These are phyloP conservation scores for Antechinus stuartii DNA, from an alignment of 2,113 vertebrate species.

Conservation along the genomic window DNA sequence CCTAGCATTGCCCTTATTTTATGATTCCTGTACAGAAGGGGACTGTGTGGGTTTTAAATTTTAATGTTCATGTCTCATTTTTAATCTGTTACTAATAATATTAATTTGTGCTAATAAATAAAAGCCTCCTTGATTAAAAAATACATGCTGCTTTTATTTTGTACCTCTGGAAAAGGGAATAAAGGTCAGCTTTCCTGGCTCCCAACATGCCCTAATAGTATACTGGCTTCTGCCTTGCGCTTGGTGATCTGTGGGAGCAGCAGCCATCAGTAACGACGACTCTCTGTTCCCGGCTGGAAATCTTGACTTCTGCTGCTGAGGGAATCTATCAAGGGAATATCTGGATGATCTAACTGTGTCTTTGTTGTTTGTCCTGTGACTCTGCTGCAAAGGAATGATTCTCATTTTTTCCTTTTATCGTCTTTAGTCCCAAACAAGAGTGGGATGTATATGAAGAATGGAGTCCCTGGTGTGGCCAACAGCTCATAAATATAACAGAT, in stretches of 20 bases:
- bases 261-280: background rate
- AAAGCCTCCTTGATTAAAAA: background rate
- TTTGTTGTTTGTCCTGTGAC: background rate
- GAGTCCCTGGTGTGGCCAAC: background rate
- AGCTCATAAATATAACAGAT: background rate
- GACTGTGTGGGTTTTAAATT: background rate
- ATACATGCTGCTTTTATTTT: background rate
- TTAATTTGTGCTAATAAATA: background rate
- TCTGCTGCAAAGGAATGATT: background rate
- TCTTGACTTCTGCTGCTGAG: background rate
- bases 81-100: background rate
- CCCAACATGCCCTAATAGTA: too few species aligned
- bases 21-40: background rate
- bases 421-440: background rate
- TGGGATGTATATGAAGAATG: background rate
- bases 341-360: background rate
- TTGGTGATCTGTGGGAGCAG: background rate
- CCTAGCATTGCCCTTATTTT: background rate
- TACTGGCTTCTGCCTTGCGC: background rate
- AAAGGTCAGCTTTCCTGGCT: background rate
- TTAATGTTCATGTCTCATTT: background rate
- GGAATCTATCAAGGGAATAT: background rate
- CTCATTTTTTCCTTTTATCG: background rate
- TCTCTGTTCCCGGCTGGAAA: background rate
- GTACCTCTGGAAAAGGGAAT: background rate